These are phyloP conservation scores for Porphyrio hochstetteri DNA, from an alignment of 2,113 vertebrate species.

Conservation along the genomic window DNA sequence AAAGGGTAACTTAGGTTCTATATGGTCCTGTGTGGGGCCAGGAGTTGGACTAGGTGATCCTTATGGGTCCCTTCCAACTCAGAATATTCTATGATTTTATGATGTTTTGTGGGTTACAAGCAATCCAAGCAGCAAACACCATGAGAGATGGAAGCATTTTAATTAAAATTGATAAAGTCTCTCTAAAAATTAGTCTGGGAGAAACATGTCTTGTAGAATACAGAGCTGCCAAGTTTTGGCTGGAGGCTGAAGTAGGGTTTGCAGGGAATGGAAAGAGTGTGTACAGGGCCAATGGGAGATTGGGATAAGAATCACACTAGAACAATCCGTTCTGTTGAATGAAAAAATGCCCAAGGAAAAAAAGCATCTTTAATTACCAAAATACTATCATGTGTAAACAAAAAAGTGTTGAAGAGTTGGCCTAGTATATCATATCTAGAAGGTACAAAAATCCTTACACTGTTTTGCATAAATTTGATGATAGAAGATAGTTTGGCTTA, in stretches of 20 bases:
- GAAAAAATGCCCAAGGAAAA: slow-evolving; percentile 48
- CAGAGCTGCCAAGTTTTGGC: slow-evolving; percentile 55
- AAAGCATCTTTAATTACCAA: slow-evolving; percentile 51
- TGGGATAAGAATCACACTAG: slow-evolving; percentile 13
- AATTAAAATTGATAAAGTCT: slow-evolving; percentile 75
- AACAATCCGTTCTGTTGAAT: slow-evolving; percentile 29
- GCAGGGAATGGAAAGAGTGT: slow-evolving; percentile 21
- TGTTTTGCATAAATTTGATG: slow-evolving; percentile 14
- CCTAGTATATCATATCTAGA: not conserved
- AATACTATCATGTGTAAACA: slow-evolving; percentile 1
- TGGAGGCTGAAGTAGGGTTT: slow-evolving; percentile 39
- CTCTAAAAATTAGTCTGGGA: slow-evolving; percentile 63
- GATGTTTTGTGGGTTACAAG: slow-evolving; percentile 29
- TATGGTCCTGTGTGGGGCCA: too few species aligned
- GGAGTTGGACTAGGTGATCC: too few species aligned
- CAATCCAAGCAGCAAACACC: slow-evolving; percentile 19
- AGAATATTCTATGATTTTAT: too few species aligned
- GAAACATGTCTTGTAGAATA: slow-evolving; percentile 46
- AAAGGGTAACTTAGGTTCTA: slow-evolving; percentile 26
- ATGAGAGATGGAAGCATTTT: slow-evolving; percentile 64
- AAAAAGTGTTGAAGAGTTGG: not conserved
- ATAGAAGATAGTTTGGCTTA: not conserved
- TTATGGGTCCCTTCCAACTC: too few species aligned
- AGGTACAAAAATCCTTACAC: slow-evolving; percentile 16
- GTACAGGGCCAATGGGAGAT: not conserved